These are phyloP conservation scores for Todus mexicanus DNA, from an alignment of 2,797 vertebrate species.

Conservation along the genomic window DNA sequence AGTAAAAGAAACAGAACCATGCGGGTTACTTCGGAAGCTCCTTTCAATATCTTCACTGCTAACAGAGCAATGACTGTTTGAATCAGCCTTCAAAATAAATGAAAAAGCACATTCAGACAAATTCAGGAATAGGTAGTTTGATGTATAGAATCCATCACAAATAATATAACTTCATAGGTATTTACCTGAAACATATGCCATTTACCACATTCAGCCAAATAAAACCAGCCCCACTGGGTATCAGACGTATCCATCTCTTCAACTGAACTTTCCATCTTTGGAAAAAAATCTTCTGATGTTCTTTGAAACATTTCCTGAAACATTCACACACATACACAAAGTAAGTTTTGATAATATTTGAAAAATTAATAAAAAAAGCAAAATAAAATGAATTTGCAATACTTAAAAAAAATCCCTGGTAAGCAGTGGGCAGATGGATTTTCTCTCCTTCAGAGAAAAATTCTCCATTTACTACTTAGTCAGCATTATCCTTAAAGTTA, in stretches of 20 bases:
- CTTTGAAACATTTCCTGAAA: conserved; percentile 74
- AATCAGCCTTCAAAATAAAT: conserved; percentile 82
- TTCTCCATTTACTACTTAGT: background rate
- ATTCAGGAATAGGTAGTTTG: background rate
- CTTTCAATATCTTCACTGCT: conserved; percentile 94
- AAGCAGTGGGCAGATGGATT: background rate
- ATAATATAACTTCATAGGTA: background rate
- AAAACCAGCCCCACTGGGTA: conserved; percentile 96
- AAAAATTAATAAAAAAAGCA: background rate
- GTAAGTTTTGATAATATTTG: background rate
- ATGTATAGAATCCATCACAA: background rate
- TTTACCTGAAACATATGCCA: conserved; percentile 99
- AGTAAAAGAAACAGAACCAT: conserved; percentile 88
- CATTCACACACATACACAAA: background rate
- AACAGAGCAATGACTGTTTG: conserved; percentile 88
- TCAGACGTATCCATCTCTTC: conserved; percentile 97
- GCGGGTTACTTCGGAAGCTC: conserved; percentile 87
- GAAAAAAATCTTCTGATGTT: conserved; percentile 52
- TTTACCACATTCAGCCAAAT: conserved; percentile 94
- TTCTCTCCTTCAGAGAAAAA: background rate
- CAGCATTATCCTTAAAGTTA: background rate
- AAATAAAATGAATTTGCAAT: background rate
- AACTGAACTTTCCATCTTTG: conserved; percentile 22
- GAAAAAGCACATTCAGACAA: conserved; percentile 1
- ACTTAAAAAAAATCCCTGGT: background rate